A percentile compares a stretch with the other conserved stretches of the same genome.
These are phyloP conservation scores for Ceratothoa steindachneri DNA, from an alignment of 2,888 invertebrate species.

Conservation along the genomic window DNA sequence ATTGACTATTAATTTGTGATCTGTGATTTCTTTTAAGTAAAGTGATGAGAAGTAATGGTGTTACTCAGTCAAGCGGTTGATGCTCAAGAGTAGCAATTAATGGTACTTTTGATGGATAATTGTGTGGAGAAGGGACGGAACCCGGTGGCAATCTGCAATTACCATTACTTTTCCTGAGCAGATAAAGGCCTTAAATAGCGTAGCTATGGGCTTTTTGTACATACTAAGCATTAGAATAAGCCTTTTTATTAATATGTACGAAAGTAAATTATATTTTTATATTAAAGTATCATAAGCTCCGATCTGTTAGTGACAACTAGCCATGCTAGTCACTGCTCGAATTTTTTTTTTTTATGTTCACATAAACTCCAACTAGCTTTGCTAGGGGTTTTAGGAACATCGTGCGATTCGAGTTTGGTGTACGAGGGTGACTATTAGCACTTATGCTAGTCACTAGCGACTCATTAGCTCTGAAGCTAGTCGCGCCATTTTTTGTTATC, in stretches of 20 bases:
- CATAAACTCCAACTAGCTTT: not conserved
- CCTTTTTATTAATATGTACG: not conserved
- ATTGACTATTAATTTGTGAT: slow-evolving; percentile 7
- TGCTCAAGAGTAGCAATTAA: no score
- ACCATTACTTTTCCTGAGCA: not conserved
- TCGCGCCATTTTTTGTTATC: no score
- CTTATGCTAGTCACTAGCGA: not conserved
- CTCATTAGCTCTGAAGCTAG: slow-evolving; percentile 3
- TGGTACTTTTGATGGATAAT: no score
- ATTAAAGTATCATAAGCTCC: not conserved
- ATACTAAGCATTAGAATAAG: slow-evolving; percentile 5
- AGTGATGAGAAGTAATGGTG: not conserved
- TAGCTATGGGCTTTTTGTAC: slow-evolving; percentile 3
- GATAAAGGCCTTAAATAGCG: not conserved
- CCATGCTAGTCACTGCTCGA: not conserved
- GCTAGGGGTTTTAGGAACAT: not conserved
- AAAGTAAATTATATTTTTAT: not conserved
- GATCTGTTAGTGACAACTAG: slow-evolving; percentile 7
- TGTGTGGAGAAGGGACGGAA: no score
- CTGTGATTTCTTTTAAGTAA: slow-evolving; percentile 4
- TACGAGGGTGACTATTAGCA: no score
- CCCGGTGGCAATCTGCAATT: no score
- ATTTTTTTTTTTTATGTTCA: not conserved
- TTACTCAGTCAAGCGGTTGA: no score
- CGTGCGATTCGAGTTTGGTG: not conserved